These are phyloP conservation scores for Coracopsis vasa DNA, from an alignment of 2,113 vertebrate species.

Conservation along the genomic window DNA sequence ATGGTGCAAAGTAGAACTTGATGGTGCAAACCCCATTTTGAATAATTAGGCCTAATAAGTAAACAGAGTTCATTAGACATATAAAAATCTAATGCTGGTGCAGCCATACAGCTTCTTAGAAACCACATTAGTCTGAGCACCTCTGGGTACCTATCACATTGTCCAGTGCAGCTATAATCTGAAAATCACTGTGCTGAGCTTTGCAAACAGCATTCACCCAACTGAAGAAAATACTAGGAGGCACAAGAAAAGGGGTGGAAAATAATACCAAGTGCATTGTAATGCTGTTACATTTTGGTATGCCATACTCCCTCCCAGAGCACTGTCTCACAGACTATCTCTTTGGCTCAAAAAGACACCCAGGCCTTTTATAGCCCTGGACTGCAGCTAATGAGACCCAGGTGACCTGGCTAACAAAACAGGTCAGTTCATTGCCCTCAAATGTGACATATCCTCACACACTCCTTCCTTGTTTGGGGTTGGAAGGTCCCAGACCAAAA, in stretches of 20 bases:
- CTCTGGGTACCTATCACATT: background rate
- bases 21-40: background rate
- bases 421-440: background rate
- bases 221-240: background rate
- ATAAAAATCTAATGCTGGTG: background rate
- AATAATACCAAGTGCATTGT: background rate
- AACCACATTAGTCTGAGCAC: background rate
- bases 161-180: background rate
- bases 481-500: background rate
- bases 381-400: background rate
- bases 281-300: background rate
- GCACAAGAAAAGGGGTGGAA: background rate
- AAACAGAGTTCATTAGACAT: background rate
- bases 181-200: background rate
- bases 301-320: background rate
- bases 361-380: background rate
- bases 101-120: background rate
- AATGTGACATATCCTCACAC: background rate
- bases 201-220: background rate
- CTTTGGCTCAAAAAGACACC: background rate
- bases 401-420: background rate
- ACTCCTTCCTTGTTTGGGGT: background rate
- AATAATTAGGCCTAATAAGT: background rate
- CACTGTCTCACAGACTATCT: background rate
- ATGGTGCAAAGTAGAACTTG: background rate